Conservation (phyloP, 1,140 invertebrate genomes). For the Orussus abietinus region DNA sequence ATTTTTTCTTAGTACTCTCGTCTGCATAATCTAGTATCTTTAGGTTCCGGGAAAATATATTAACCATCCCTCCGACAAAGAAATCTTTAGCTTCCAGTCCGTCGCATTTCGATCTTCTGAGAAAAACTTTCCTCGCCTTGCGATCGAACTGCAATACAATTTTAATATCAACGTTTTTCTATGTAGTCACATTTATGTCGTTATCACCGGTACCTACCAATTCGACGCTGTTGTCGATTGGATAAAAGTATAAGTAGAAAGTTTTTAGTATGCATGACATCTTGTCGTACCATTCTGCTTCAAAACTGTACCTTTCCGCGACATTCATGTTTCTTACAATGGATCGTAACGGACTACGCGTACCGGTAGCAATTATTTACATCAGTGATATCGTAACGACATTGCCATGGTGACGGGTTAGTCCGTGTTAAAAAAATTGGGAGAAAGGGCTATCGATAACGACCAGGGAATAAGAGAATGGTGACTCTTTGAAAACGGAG, state of each 20-base stretch:
- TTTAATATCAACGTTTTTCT: too few relatives aligned
- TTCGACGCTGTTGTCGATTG: slow-evolving; percentile 71
- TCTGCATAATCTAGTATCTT: slow-evolving; percentile 77
- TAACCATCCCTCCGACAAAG: slow-evolving; percentile 72
- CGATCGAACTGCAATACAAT: slow-evolving; percentile 66
- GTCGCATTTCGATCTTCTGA: slow-evolving; percentile 69
- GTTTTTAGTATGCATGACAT: slow-evolving; percentile 66
- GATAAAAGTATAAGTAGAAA: slow-evolving; percentile 74
- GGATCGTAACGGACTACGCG: too few relatives aligned
- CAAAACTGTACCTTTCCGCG: slow-evolving; percentile 55
- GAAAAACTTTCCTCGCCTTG: slow-evolving; percentile 69
- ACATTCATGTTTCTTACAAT: too few relatives aligned
- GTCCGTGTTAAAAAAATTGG: too few relatives aligned
- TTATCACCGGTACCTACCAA: slow-evolving; percentile 55
- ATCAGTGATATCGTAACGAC: too few relatives aligned
- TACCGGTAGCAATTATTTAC: too few relatives aligned
- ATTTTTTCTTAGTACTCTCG: slow-evolving; percentile 58
- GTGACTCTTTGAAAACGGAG: too few relatives aligned
- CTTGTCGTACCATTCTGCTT: slow-evolving; percentile 80
- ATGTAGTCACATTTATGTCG: too few relatives aligned
- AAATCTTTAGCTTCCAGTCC: slow-evolving; percentile 66
- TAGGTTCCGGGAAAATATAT: slow-evolving; percentile 72
- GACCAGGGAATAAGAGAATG: too few relatives aligned
- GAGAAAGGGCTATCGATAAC: too few relatives aligned
- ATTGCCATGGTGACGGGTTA: too few relatives aligned